Conservation (phyloP, 2,888 invertebrate genomes). For the Acronicta alni region DNA sequence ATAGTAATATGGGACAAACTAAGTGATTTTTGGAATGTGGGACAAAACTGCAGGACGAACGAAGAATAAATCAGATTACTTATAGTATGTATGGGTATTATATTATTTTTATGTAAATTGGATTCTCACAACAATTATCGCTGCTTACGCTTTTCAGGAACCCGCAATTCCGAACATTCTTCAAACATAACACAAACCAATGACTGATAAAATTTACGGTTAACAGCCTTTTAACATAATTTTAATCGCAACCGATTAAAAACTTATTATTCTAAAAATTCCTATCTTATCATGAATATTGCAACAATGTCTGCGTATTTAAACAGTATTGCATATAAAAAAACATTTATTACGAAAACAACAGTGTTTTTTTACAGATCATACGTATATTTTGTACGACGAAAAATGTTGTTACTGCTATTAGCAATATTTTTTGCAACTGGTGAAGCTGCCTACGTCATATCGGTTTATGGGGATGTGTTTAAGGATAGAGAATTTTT, state of each 20-base stretch:
- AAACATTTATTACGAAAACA: background rate
- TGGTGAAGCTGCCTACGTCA: background rate
- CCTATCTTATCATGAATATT: background rate
- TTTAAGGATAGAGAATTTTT: constrained; percentile 63
- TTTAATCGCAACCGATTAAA: background rate
- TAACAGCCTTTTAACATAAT: background rate
- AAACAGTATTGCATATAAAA: background rate
- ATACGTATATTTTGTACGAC: background rate
- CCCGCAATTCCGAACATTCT: background rate
- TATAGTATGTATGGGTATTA: too few relatives aligned
- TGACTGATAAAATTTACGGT: background rate
- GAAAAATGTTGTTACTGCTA: background rate
- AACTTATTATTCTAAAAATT: background rate
- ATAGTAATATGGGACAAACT: too few relatives aligned
- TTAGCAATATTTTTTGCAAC: background rate
- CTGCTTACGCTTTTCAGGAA: too few relatives aligned
- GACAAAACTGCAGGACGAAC: too few relatives aligned
- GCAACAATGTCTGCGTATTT: background rate
- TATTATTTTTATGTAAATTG: too few relatives aligned
- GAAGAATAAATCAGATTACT: too few relatives aligned
- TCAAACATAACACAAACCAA: background rate
- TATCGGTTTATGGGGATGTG: constrained; percentile 58
- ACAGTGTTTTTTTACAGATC: background rate
- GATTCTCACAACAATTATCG: too few relatives aligned
- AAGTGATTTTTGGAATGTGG: too few relatives aligned